A percentile compares a stretch with the other conserved stretches of the same genome.
Evolutionary conservation across 2,888 invertebrate species (phyloP).

Genomic region (Apeira syringaria): DNA sequence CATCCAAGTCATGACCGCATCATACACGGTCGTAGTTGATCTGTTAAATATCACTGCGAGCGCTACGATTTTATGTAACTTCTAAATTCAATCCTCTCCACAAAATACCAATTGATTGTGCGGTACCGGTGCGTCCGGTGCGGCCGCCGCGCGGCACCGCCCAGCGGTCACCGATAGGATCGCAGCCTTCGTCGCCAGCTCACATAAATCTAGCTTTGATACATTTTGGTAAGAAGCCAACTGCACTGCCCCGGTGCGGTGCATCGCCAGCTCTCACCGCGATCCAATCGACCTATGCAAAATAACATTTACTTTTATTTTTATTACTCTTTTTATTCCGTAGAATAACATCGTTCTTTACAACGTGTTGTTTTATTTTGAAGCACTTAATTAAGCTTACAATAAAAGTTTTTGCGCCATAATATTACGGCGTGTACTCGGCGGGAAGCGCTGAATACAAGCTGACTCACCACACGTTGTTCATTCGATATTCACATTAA

Average conservation of each 20-base stretch:
- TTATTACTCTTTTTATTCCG: conserved; percentile 32
- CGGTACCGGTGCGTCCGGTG: conserved; percentile 24
- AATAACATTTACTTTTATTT: conserved; percentile 55
- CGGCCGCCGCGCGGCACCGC: conserved; percentile 4
- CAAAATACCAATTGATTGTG: conserved; percentile 52
- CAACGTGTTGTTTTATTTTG: conserved; percentile 34
- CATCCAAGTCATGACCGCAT: no score
- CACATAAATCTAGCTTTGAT: conserved; percentile 81
- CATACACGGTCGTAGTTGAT: no score
- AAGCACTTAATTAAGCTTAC: conserved; percentile 43
- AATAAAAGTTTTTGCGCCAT: conserved; percentile 41
- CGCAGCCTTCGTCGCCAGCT: conserved; percentile 69
- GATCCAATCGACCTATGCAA: conserved; percentile 47
- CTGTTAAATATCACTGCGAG: no score
- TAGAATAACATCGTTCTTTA: conserved; percentile 6
- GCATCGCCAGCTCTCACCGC: conserved; percentile 42
- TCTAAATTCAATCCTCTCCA: conserved; percentile 62
- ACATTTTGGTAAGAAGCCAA: conserved; percentile 81
- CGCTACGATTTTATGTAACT: conserved; percentile 20
- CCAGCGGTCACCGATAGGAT: conserved; percentile 62
- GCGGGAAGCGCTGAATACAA: conserved; percentile 40
- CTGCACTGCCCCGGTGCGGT: conserved; percentile 45
- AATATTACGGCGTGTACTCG: conserved; percentile 40
- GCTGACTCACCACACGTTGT: conserved; percentile 52
- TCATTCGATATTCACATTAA: conserved; percentile 56